These are phyloP conservation scores for Epinotia bilunana DNA, from an alignment of 2,888 invertebrate genomes.

Conservation along the genomic window DNA sequence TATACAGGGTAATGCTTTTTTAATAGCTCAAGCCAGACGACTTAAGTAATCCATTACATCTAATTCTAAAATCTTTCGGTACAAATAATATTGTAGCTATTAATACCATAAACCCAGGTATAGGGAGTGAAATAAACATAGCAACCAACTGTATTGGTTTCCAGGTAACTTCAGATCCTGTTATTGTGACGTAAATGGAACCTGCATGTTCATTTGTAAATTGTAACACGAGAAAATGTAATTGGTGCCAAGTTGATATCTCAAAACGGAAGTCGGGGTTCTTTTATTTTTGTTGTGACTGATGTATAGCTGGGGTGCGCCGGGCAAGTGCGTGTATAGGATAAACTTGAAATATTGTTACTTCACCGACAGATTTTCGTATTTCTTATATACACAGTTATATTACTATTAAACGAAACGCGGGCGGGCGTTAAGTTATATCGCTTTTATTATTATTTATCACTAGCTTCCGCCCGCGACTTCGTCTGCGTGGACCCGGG, in stretches of 20 bases:
- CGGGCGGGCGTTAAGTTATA: too few species aligned
- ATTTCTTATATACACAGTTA: too few species aligned
- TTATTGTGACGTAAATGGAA: conserved; percentile 6
- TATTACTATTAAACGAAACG: too few species aligned
- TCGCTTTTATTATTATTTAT: not conserved
- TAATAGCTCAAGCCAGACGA: not conserved
- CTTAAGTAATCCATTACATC: not conserved
- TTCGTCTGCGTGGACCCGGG: too few species aligned
- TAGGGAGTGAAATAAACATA: not conserved
- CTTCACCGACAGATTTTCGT: not conserved
- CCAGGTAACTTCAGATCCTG: conserved; percentile 2
- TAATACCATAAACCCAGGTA: not conserved
- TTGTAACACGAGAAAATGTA: conserved; percentile 33
- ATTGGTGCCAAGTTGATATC: conserved; percentile 27
- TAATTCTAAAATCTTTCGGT: not conserved
- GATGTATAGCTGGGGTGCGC: conserved; percentile 21
- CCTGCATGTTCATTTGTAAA: conserved; percentile 25
- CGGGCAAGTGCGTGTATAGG: conserved; percentile 20
- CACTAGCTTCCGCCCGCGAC: too few species aligned
- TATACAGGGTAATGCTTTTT: not conserved
- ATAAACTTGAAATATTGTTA: conserved; percentile 6
- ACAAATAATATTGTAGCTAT: not conserved
- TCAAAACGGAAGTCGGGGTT: conserved; percentile 19
- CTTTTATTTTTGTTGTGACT: conserved; percentile 19
- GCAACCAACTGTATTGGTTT: not conserved